Evolutionary conservation across 2,888 invertebrate genomes (phyloP), one percentile per base, ranked within the genome.

Genomic region (Hydrotaea cyrtoneurina): DNA sequence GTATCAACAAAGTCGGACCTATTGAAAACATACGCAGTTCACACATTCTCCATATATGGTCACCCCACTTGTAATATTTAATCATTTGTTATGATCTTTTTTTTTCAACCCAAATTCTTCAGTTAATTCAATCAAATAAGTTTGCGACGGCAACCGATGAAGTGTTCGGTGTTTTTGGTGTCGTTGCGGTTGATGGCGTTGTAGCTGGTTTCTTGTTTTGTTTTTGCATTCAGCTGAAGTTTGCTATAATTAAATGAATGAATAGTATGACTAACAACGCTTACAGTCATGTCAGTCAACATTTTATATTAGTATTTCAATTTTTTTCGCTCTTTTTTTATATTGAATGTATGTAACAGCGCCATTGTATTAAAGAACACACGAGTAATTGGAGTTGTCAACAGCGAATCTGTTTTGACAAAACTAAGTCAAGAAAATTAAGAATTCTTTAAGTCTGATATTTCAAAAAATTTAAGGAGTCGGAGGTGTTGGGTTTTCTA

Each of bases 71-170:
- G 4, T 21, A 19, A 21, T 15, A 1, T 66, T 43, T 46, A 17
- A 50, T 50, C 17, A n/a, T 26, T n/a, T 50, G 50, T 50, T 50
- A 50, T 50, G 50, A 50, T 50, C 50, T 15, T 26, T 31, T 53
- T 50, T 26, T 10, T 50, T 50, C 26, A n/a, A 36, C 36, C 15
- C 17, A 71, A 71, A 53, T 71, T 71, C 50, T 71, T 71, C 26
- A 53, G 31, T 71, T 53, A 71, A 71, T 71, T 71, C n/a, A 71
- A 71, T 50, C 53, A 17, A 23, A 71, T 53, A 21, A 23, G 17
- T 17, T 71, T 31, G 31, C 31, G 31, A 7, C 31, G 2, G 71
- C 71, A n/a, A 8, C 13, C 50, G 46, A 23, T 71, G 46, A 71
- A 71, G 21, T 69, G 15, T 17, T 71, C 17, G 46, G 21, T 46